Conservation (phyloP, 1,140 invertebrate species). For the Microplitis mediator region DNA sequence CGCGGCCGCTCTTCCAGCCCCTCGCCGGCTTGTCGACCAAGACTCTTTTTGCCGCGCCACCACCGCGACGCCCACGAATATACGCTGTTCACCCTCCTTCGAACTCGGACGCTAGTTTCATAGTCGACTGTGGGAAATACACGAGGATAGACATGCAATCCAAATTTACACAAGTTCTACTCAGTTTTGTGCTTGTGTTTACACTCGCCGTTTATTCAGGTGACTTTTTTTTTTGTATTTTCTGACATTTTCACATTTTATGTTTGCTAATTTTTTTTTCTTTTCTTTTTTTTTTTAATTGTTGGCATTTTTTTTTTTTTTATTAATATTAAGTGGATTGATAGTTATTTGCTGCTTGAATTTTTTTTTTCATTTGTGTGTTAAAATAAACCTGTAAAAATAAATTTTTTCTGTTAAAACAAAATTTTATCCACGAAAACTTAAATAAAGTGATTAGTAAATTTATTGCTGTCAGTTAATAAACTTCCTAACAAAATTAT, state of each 20-base stretch:
- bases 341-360: too few relatives aligned
- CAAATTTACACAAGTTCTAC: conserved; percentile 8
- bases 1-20: neutral
- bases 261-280: neutral
- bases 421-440: too few relatives aligned
- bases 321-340: too few relatives aligned
- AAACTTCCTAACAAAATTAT: too few relatives aligned
- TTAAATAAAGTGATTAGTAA: too few relatives aligned
- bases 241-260: neutral
- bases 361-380: too few relatives aligned
- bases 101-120: conserved; percentile 7
- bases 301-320: neutral
- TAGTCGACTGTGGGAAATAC: conserved; percentile 15
- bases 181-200: conserved; percentile 15
- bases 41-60: conserved; percentile 11
- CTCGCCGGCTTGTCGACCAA: neutral
- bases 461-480: too few relatives aligned
- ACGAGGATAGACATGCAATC: conserved; percentile 18
- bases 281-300: neutral
- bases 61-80: conserved; percentile 14
- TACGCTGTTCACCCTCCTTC: conserved; percentile 4
- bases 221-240: neutral
- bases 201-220: conserved; percentile 5
- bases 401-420: too few relatives aligned
- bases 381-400: too few relatives aligned